These are phyloP conservation scores for Podocnemis expansa DNA, from an alignment of 2,113 vertebrate genomes.

Conservation along the genomic window DNA sequence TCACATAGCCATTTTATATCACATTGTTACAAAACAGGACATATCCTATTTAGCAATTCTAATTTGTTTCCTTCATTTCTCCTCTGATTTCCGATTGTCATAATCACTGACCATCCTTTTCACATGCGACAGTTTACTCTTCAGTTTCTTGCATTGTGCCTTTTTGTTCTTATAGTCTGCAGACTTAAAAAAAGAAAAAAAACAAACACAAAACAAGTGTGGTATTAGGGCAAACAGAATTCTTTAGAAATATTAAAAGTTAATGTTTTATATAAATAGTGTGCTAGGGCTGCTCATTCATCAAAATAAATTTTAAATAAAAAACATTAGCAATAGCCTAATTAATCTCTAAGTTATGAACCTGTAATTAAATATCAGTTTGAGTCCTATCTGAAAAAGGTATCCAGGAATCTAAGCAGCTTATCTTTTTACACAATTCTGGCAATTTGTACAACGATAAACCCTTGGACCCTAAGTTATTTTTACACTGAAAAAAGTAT, in stretches of 20 bases:
- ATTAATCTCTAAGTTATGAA: neutral
- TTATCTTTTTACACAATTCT: neutral
- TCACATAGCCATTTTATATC: neutral
- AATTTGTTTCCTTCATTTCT: neutral
- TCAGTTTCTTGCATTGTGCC: conserved; percentile 82
- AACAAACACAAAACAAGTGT: neutral
- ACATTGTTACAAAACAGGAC: neutral
- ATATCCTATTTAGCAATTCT: neutral
- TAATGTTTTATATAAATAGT: neutral
- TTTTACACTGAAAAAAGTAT: neutral
- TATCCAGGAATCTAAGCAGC: neutral
- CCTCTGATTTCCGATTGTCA: conserved; percentile 71
- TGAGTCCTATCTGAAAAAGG: neutral
- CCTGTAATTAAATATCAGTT: neutral
- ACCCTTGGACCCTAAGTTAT: neutral
- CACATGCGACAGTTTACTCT: conserved; percentile 86
- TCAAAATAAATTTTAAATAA: neutral
- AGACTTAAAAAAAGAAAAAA: conserved; percentile 70
- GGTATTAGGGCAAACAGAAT: neutral
- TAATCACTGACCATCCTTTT: conserved; percentile 89
- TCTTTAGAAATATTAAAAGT: neutral
- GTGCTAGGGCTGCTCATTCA: neutral
- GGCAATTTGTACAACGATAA: neutral
- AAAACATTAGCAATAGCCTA: neutral
- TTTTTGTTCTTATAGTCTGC: conserved; percentile 85